phyloP scores from a whole-genome alignment of 53 echinoderm and acorn worm species.

The Temnopleurus reevesii region DNA sequence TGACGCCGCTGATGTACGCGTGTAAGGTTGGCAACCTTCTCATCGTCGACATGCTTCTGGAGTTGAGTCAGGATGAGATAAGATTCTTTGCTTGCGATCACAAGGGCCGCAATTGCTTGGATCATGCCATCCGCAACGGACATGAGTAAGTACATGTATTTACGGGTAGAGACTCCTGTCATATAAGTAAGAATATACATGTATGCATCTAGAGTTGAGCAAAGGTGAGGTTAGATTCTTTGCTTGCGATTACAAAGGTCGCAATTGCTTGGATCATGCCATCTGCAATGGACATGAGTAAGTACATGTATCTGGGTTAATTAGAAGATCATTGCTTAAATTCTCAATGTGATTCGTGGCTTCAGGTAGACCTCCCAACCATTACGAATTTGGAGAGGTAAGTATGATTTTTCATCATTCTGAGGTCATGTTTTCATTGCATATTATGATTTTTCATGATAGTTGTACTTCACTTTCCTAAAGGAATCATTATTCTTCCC shows the following conservation, averaged over 20 bases:
- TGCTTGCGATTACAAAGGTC: not conserved
- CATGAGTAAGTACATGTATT: not conserved
- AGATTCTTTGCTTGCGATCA: slow-evolving; percentile 7
- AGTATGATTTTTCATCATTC: too few relatives aligned
- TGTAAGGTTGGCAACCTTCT: not conserved
- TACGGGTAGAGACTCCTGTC: too few relatives aligned
- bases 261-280: not conserved
- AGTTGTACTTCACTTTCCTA: too few relatives aligned
- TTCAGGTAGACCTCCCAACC: too few relatives aligned
- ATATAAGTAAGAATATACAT: too few relatives aligned
- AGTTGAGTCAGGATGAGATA: not conserved
- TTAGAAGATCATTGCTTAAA: too few relatives aligned
- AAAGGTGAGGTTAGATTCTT: not conserved
- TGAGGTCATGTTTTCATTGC: too few relatives aligned
- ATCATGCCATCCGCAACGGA: slow-evolving; percentile 5
- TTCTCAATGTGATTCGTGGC: too few relatives aligned
- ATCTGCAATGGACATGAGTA: slow-evolving; percentile 5
- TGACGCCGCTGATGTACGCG: slow-evolving; percentile 9
- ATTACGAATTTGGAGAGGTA: too few relatives aligned
- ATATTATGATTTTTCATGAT: too few relatives aligned
- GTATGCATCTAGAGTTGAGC: not conserved
- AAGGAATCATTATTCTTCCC: too few relatives aligned
- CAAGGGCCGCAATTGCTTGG: slow-evolving; percentile 2
- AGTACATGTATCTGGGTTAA: not conserved
- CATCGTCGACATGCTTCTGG: not conserved